Percentiles rank a stretch among this genome's conserved stretches.
These are phyloP conservation scores for Lepidochrysops patricia DNA, from an alignment of 2,888 invertebrate genomes.

Conservation along the genomic window DNA sequence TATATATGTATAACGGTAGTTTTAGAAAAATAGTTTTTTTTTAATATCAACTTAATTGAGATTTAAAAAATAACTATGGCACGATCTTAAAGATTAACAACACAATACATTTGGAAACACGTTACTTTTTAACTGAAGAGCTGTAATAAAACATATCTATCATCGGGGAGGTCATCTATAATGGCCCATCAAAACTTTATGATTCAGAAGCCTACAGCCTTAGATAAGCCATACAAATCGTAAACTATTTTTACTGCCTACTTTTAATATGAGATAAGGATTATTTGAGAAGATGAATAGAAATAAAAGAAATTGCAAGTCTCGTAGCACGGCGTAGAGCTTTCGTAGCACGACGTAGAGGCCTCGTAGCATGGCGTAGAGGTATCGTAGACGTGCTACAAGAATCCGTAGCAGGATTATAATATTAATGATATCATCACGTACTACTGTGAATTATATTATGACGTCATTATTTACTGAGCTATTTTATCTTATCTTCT, in stretches of 20 bases:
- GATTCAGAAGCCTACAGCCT: conserved; percentile 29
- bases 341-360: not conserved
- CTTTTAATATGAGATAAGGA: conserved; percentile 26
- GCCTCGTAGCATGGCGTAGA: not conserved
- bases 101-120: not conserved
- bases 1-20: too few species aligned
- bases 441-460: too few species aligned
- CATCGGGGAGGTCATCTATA: conserved; percentile 34
- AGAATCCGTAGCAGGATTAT: too few species aligned
- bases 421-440: too few species aligned
- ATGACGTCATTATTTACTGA: too few species aligned
- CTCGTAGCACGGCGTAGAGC: not conserved
- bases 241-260: conserved; percentile 44
- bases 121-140: not conserved
- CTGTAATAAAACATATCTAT: conserved; percentile 20
- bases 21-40: too few species aligned
- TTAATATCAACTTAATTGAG: too few species aligned
- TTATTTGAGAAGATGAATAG: not conserved
- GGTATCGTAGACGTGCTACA: not conserved
- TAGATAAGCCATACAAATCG: conserved; percentile 40
- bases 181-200: conserved; percentile 54
- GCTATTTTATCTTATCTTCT: too few species aligned
- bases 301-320: not conserved
- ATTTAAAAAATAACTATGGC: not conserved
- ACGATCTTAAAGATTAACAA: not conserved